Conservation (phyloP, 2,797 vertebrate genomes). For the Tragopan temminckii region DNA sequence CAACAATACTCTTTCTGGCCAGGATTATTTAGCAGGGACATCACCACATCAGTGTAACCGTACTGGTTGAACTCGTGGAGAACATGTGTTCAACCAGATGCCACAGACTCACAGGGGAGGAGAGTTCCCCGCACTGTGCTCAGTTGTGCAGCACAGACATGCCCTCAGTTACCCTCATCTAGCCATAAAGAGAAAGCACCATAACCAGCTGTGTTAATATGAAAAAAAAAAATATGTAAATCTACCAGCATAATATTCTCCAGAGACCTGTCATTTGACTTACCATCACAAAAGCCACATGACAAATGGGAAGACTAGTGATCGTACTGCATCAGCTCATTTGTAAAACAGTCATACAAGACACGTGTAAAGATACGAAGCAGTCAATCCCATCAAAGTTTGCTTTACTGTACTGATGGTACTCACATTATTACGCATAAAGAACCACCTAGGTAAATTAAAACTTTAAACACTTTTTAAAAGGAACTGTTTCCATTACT, state of each 20-base stretch:
- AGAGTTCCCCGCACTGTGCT: slow-evolving; percentile 31
- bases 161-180: slow-evolving; percentile 1
- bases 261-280: background rate
- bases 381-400: background rate
- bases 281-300: background rate
- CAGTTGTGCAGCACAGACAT: slow-evolving; percentile 45
- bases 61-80: slow-evolving; percentile 4
- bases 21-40: background rate
- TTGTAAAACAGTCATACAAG: background rate
- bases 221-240: background rate
- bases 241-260: background rate
- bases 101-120: background rate
- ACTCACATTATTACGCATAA: background rate
- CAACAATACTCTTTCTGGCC: background rate
- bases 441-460: background rate
- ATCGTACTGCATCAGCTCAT: background rate
- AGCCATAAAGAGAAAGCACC: background rate
- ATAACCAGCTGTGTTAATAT: rapidly evolving
- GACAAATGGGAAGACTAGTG: background rate
- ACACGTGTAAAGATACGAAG: background rate
- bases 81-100: slow-evolving; percentile 23
- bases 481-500: background rate
- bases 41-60: background rate
- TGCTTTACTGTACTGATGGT: background rate
- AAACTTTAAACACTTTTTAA: background rate